phyloP scores from a whole-genome alignment of 2,797 vertebrate species.

The Gephyroberyx darwinii region DNA sequence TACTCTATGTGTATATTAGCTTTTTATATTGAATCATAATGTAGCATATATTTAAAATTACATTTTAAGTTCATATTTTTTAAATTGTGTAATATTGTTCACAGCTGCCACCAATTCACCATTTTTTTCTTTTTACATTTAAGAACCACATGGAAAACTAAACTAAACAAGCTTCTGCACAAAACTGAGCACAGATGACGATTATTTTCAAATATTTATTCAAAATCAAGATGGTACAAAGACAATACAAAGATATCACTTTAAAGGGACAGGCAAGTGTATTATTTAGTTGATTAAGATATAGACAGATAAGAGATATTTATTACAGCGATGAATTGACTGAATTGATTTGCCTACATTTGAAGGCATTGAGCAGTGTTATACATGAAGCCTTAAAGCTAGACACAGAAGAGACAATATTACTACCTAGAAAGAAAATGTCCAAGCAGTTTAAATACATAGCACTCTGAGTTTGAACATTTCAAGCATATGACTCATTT shows the following conservation, averaged over 20 bases:
- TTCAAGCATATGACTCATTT: slow-evolving; percentile 22
- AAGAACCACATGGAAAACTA: too few relatives aligned
- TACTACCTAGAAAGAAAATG: slow-evolving; percentile 35
- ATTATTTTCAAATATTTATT: slow-evolving; percentile 80
- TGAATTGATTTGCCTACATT: slow-evolving; percentile 55
- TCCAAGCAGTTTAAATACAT: slow-evolving; percentile 46
- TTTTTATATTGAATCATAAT: too few relatives aligned
- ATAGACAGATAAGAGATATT: slow-evolving; percentile 46
- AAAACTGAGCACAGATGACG: slow-evolving; percentile 5
- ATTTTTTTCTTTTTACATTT: too few relatives aligned
- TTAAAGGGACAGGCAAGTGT: slow-evolving; percentile 69
- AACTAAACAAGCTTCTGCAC: neutral
- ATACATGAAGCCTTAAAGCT: slow-evolving; percentile 33
- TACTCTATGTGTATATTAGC: too few relatives aligned
- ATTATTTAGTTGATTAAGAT: slow-evolving; percentile 59
- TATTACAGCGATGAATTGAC: slow-evolving; percentile 39
- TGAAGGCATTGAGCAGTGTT: slow-evolving; percentile 65
- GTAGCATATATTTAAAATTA: too few relatives aligned
- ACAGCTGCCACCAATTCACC: too few relatives aligned
- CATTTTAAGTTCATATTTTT: too few relatives aligned
- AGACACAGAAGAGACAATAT: slow-evolving; percentile 31
- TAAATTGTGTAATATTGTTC: too few relatives aligned
- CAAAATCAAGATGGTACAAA: slow-evolving; percentile 81
- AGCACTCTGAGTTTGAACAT: slow-evolving; percentile 29
- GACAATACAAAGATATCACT: slow-evolving; percentile 77